Base-by-base conservation (phyloP, 2,113 vertebrate species). In the Oenanthe oenanthe region DNA sequence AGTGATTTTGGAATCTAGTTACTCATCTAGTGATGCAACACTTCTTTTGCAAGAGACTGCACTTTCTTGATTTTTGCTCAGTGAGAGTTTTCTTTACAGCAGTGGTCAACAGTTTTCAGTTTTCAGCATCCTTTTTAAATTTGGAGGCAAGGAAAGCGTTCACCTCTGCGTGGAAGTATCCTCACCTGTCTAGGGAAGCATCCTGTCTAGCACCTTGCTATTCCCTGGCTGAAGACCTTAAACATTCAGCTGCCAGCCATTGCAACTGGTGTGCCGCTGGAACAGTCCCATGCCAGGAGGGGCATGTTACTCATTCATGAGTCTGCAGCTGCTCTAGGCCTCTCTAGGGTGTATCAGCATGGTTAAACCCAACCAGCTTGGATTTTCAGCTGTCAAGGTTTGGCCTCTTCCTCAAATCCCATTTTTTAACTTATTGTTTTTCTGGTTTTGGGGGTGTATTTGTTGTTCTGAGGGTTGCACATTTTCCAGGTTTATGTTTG, bases 221-320 rank as follows among this genome's bases (percentile, higher is more conserved):
- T 53, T 68, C 15, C 13, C 13, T 53, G 36, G 5, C 19, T n/a
- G 66, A 71, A 67, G n/a, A 42, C 22, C 13, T n/a, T 61, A 28
- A 34, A 43, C 18, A 9, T 1, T 6, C 58, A 51, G 50, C 62
- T 3, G 3, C 29, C 36, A 56, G 61, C 57, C 21, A 4, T 19
- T 54, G 61, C 61, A 45, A 54, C 19, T 1, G 4, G 13, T 48
- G n/a, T 11, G 8, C 19, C 13, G 3, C 38, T 0, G 0, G 4
- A 63, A 54, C 48, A 19, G 45, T 10, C 29, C 47, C 22, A 2
- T 31, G 38, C 56, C 2, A 4, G 51, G 53, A 48, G 19, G 43
- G 45, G 28, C 12, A 10, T 28, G 15, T 28, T 68, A 22, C 12
- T 50, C 17, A 2, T 29, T 38, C 2, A 1, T n/a, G 51, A 36